Percentiles rank a stretch among this genome's conserved stretches.
Conservation (phyloP, 2,888 invertebrate genomes). For the Ernsta delagoae region DNA sequence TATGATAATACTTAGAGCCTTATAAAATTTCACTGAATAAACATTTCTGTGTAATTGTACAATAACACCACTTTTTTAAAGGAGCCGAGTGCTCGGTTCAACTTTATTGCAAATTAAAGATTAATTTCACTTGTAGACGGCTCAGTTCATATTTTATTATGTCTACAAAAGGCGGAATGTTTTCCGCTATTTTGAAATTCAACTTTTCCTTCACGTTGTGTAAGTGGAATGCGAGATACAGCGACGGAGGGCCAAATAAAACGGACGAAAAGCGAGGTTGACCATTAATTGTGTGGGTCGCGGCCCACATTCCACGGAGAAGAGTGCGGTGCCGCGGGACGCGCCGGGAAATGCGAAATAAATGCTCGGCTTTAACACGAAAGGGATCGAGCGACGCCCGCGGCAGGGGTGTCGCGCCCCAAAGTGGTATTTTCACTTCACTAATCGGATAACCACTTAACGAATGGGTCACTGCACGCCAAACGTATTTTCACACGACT, state of each 20-base stretch:
- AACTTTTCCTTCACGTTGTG: conserved; percentile 5
- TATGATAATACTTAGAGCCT: conserved; percentile 82
- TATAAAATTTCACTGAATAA: conserved; percentile 81
- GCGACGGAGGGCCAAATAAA: conserved; percentile 48
- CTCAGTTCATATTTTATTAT: conserved; percentile 20
- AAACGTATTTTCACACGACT: conserved; percentile 85
- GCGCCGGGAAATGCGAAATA: conserved; percentile 81
- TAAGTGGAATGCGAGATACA: conserved; percentile 41
- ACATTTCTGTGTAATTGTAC: conserved; percentile 78
- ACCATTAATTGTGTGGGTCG: conserved; percentile 72
- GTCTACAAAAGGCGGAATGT: conserved; percentile 4
- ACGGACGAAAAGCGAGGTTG: conserved; percentile 59
- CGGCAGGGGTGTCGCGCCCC: conserved; percentile 80
- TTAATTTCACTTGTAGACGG: conserved; percentile 16
- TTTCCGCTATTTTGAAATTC: conserved; percentile 22
- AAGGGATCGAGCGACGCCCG: conserved; percentile 78
- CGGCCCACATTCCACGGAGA: conserved; percentile 59
- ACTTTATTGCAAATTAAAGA: conserved; percentile 47
- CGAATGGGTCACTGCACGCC: conserved; percentile 85
- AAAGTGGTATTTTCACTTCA: conserved; percentile 86
- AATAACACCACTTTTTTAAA: conserved; percentile 60
- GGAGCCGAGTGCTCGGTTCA: conserved; percentile 46
- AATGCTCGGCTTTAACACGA: conserved; percentile 81
- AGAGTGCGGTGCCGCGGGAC: conserved; percentile 64
- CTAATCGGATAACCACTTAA: conserved; percentile 87